phyloP scores from a whole-genome alignment of 2,888 invertebrate genomes.

The Bellardia bayeri region DNA sequence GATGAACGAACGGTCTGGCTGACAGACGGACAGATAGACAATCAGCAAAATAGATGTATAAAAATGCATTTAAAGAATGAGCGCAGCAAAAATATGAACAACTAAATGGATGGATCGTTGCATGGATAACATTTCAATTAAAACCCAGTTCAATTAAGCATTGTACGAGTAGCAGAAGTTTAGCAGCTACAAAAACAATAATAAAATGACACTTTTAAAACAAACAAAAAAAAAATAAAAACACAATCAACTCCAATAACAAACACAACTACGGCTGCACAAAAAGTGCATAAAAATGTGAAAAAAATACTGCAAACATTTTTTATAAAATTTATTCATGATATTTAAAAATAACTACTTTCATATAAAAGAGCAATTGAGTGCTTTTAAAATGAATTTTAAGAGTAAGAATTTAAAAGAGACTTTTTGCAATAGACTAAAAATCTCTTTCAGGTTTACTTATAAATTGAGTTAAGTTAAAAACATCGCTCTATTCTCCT shows the following conservation, averaged over 20 bases:
- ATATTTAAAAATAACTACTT: neutral
- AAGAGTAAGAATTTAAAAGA: neutral
- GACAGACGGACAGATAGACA: neutral
- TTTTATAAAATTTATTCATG: neutral
- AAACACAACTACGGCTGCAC: neutral
- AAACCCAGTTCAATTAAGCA: conserved; percentile 66
- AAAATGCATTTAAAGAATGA: conserved; percentile 41
- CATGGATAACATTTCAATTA: conserved; percentile 72
- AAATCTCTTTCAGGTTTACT: neutral
- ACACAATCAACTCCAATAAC: conserved; percentile 4
- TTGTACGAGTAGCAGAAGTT: conserved; percentile 30
- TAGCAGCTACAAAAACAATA: conserved; percentile 9
- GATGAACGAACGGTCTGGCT: conserved; percentile 26
- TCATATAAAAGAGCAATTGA: neutral
- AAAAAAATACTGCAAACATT: neutral
- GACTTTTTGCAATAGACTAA: neutral
- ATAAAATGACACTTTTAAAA: conserved; percentile 41
- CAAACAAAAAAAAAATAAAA: neutral
- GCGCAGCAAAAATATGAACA: conserved; percentile 35
- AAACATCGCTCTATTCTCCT: neutral
- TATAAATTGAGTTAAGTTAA: neutral
- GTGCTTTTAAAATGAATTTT: neutral
- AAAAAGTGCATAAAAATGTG: conserved; percentile 12
- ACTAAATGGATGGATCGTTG: conserved; percentile 54
- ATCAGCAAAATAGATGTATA: conserved; percentile 15